Evolutionary conservation across 2,797 vertebrate genomes (phyloP), one percentile per base, ranked within the genome.

Genomic region (Coccyzus lansbergi): DNA sequence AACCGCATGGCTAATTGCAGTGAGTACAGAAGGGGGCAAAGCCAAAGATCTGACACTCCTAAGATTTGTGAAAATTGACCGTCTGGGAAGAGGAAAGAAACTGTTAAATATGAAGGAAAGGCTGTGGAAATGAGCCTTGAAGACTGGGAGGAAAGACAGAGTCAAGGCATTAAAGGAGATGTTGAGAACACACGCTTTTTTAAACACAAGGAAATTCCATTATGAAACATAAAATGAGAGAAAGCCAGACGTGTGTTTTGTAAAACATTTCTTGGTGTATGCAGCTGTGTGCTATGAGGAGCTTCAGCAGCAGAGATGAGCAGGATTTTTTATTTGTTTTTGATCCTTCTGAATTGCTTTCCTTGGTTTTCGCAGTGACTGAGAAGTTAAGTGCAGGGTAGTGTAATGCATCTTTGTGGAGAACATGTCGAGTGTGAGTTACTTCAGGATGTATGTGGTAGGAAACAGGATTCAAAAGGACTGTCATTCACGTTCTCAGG

Each of bases 141-240:
- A 76, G n/a, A 9, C 62, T 6, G 33, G 20, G 24, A 76, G 18
- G 81, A 69, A 14, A 12, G 20, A 7, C 34, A 33, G 22, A 58
- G n/a, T n/a, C 14, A 17, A 71, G 48, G 68, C 28, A 6, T 1
- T 17, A 68, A 16, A 71, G 60, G 63, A 88, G 55, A 16, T 4
- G 4, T 5, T 52, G 4, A 31, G 21, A 21, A 59, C 15, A 5
- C 0, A 0, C 51, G 15, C 12, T 5, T 1, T 51, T 60, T 82
- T 48, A 79, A 89, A 69, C 38, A 42, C 9, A 16, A 59, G 51
- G 68, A 40, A 86, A 81, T 63, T 82, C 58, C 72, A 56, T 24
- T 7, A 0, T 38, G 14, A 63, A 68, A 17, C 6, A 28, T 13
- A 29, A 62, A 68, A 8, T 0, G 2, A 48, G 26, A 34, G 34